Evolutionary conservation across 2,113 vertebrate species (phyloP).

Genomic region (Mormyrus lacerda): DNA sequence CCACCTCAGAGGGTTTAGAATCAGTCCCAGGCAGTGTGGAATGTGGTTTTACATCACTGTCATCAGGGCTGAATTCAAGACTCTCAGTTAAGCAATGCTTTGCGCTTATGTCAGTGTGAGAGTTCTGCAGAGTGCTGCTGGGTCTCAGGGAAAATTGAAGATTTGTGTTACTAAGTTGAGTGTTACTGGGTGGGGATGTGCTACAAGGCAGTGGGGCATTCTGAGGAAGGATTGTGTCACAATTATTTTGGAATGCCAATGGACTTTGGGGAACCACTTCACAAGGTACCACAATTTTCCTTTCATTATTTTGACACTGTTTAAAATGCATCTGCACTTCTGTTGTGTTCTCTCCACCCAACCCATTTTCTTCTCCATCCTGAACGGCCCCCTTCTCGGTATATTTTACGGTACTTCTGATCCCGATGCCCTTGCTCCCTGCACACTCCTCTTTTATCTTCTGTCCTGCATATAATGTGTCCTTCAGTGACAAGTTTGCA

Average conservation of each 20-base stretch:
- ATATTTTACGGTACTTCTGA: conserved; percentile 29
- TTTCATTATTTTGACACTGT: conserved; percentile 20
- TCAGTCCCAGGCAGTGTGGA: conserved; percentile 30
- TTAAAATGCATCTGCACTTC: conserved; percentile 47
- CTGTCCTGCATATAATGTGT: conserved; percentile 24
- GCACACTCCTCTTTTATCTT: conserved; percentile 28
- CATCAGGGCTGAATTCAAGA: background rate
- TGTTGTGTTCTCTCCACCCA: conserved; percentile 37
- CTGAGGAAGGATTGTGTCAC: conserved; percentile 45
- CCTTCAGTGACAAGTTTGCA: conserved; percentile 17
- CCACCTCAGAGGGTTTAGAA: conserved; percentile 48
- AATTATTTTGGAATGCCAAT: conserved; percentile 37
- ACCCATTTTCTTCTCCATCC: conserved; percentile 17
- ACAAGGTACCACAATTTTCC: background rate
- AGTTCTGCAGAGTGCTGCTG: conserved; percentile 53
- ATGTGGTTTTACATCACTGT: background rate
- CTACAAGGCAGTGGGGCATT: conserved; percentile 45
- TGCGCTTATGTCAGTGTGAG: conserved; percentile 36
- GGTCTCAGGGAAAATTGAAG: conserved; percentile 55
- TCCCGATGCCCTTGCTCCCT: conserved; percentile 29
- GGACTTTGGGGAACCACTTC: conserved; percentile 41
- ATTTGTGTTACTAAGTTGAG: conserved; percentile 48
- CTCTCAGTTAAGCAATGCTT: background rate
- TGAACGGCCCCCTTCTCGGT: conserved; percentile 35
- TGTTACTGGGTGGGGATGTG: conserved; percentile 49